phyloP scores from a whole-genome alignment of 2,888 invertebrate genomes.

The Sminthurinus aureus region DNA sequence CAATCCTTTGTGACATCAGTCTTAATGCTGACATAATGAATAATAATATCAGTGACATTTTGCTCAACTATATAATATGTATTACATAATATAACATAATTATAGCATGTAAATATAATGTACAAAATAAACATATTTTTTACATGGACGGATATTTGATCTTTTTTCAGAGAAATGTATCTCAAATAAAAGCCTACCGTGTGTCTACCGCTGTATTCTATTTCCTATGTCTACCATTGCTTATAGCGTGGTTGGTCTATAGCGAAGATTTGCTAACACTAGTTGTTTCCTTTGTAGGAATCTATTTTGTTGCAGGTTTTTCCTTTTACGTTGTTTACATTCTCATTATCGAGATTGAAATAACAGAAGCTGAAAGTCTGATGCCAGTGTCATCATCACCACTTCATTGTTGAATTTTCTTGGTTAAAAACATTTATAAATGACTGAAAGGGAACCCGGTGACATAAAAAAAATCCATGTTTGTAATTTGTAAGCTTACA shows the following conservation, averaged over 20 bases:
- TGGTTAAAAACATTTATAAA: background rate
- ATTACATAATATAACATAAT: slow-evolving; percentile 1
- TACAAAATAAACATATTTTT: background rate
- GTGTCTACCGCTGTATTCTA: slow-evolving; percentile 29
- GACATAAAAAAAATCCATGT: too few species aligned
- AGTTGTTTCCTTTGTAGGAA: slow-evolving; percentile 23
- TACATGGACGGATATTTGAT: background rate
- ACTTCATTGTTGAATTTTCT: background rate
- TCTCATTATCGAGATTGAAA: slow-evolving; percentile 34
- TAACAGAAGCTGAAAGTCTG: slow-evolving; percentile 17
- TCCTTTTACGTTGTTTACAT: slow-evolving; percentile 35
- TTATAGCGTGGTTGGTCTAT: slow-evolving; percentile 25
- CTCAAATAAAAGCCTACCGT: slow-evolving; percentile 23
- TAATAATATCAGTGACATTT: too few species aligned
- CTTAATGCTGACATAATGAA: background rate
- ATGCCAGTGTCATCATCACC: too few species aligned
- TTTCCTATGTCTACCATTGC: slow-evolving; percentile 30
- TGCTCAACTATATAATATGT: too few species aligned
- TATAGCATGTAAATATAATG: too few species aligned
- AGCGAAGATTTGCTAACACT: slow-evolving; percentile 28
- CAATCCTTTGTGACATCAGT: background rate
- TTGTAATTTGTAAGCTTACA: too few species aligned
- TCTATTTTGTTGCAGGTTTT: slow-evolving; percentile 31
- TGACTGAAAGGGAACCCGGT: too few species aligned
- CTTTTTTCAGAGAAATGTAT: slow-evolving; percentile 15